phyloP scores from a whole-genome alignment of 30 jellyfish, hydroid and myxozoan genomes.

The Pelagia noctiluca region DNA sequence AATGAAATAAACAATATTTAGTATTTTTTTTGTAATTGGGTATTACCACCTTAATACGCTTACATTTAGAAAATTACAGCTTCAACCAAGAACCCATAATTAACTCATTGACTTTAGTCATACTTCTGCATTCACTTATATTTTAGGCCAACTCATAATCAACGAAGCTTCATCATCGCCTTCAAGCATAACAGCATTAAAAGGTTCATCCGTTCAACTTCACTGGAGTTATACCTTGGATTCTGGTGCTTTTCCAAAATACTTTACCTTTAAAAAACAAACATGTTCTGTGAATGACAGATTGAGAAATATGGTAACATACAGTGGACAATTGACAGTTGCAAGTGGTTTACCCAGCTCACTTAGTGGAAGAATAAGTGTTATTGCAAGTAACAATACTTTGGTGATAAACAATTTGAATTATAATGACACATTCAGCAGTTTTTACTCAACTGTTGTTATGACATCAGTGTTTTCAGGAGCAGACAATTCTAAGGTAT shows the following conservation, averaged over 20 bases:
- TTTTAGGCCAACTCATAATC: not conserved
- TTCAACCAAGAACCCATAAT: too few species aligned
- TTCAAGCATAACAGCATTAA: conserved; percentile 17
- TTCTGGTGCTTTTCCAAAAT: conserved; percentile 23
- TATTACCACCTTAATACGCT: too few species aligned
- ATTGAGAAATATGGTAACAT: not conserved
- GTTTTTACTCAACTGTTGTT: conserved; percentile 10
- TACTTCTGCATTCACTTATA: too few species aligned
- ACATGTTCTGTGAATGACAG: not conserved
- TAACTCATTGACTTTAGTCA: too few species aligned
- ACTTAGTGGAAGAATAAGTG: conserved; percentile 28
- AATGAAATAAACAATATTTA: too few species aligned
- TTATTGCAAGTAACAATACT: conserved; percentile 35
- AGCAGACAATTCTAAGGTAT: not conserved
- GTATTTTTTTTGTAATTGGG: too few species aligned
- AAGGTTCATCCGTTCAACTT: conserved; percentile 42
- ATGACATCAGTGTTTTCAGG: not conserved
- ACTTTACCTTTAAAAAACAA: not conserved
- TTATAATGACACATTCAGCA: conserved; percentile 9
- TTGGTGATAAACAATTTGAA: conserved; percentile 14
- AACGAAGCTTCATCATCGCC: conserved; percentile 61
- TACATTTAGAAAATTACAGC: too few species aligned
- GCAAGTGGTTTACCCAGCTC: conserved; percentile 9
- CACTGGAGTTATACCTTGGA: conserved; percentile 31
- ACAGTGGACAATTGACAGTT: not conserved